Evolutionary conservation across 2,113 vertebrate species (phyloP).

Genomic region (Vanacampus margaritifer): DNA sequence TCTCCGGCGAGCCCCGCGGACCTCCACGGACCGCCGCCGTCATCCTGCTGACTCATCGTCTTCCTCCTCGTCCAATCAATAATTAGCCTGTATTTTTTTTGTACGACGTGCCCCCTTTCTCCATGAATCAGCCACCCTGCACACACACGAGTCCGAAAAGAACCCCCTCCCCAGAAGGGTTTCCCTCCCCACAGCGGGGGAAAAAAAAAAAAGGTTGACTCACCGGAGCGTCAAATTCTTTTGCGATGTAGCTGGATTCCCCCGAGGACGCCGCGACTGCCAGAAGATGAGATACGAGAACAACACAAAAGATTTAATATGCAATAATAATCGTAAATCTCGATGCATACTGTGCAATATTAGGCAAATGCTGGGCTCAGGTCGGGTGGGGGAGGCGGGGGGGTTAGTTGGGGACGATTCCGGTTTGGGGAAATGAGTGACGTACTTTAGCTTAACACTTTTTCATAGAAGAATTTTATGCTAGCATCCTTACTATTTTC

Average conservation of each 20-base stretch:
- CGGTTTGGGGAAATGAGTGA: too few species aligned
- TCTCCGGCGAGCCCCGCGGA: conserved; percentile 64
- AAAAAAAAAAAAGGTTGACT: conserved; percentile 54
- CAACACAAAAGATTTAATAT: background rate
- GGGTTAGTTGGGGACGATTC: too few species aligned
- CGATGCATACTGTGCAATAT: background rate
- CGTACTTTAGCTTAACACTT: too few species aligned
- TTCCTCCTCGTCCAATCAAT: conserved; percentile 1
- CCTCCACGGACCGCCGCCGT: conserved; percentile 56
- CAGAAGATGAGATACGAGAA: background rate
- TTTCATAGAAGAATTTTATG: too few species aligned
- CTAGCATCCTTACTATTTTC: too few species aligned
- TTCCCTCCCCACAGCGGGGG: conserved; percentile 49
- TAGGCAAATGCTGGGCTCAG: background rate
- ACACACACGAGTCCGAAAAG: conserved; percentile 36
- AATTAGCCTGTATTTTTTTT: conserved; percentile 18
- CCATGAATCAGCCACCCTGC: conserved; percentile 31
- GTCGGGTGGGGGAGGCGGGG: background rate
- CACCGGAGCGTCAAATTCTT: conserved; percentile 65
- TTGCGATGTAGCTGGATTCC: conserved; percentile 59
- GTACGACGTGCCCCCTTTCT: conserved; percentile 3
- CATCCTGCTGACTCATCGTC: conserved; percentile 10
- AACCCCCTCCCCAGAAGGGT: conserved; percentile 25
- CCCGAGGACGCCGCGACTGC: conserved; percentile 36
- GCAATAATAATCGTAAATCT: background rate